phyloP scores from a whole-genome alignment of 2,888 invertebrate genomes.

The Sepioteuthis lessoniana region DNA sequence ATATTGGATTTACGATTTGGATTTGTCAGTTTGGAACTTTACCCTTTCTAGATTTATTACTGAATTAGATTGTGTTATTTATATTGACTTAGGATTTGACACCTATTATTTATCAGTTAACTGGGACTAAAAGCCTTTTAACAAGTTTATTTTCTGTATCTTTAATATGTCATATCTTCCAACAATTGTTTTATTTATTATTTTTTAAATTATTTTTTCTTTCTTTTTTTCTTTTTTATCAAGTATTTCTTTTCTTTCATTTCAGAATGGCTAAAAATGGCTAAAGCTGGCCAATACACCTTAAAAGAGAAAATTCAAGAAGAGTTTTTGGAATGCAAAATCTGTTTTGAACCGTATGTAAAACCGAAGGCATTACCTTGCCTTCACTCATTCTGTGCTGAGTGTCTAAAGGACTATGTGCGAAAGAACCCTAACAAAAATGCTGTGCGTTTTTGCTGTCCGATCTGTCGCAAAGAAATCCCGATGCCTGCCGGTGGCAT shows the following conservation, averaged over 20 bases:
- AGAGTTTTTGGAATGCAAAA: slow-evolving; percentile 71
- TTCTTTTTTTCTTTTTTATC: too few relatives aligned
- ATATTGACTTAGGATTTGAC: too few relatives aligned
- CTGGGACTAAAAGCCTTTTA: too few relatives aligned
- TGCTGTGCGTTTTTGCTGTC: slow-evolving; percentile 68
- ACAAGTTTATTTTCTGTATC: too few relatives aligned
- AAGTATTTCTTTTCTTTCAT: slow-evolving; percentile 50
- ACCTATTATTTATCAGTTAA: too few relatives aligned
- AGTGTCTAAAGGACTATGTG: slow-evolving; percentile 68
- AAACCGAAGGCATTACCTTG: slow-evolving; percentile 70
- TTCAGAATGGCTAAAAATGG: slow-evolving; percentile 73
- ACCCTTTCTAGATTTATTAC: too few relatives aligned
- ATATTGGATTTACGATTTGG: too few relatives aligned
- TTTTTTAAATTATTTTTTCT: too few relatives aligned
- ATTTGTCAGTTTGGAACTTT: too few relatives aligned
- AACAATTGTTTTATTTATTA: too few relatives aligned
- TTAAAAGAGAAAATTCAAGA: slow-evolving; percentile 70
- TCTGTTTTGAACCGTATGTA: slow-evolving; percentile 67
- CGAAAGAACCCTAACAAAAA: slow-evolving; percentile 65
- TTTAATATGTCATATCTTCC: too few relatives aligned
- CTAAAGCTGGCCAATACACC: slow-evolving; percentile 58
- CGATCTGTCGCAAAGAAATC: slow-evolving; percentile 70
- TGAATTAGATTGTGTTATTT: too few relatives aligned
- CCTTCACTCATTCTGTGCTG: slow-evolving; percentile 67
- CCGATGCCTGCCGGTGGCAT: slow-evolving; percentile 66